Conservation (phyloP, 2,113 vertebrate species). For the Atractosteus spatula region DNA sequence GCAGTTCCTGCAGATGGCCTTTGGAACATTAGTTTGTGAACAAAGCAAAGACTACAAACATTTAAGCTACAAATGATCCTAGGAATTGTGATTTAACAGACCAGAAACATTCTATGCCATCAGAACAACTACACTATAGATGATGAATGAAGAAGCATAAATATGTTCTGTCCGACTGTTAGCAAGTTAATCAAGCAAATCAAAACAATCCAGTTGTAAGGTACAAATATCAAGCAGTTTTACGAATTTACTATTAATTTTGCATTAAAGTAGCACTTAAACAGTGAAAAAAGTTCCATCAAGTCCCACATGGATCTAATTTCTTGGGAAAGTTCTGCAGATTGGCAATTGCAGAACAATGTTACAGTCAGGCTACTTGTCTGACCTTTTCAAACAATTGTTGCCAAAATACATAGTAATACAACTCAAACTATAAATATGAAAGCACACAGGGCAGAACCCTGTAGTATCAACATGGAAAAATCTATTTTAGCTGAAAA, state of each 20-base stretch:
- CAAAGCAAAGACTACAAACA: too few species aligned
- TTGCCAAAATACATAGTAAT: slow-evolving; percentile 31
- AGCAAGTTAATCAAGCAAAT: not conserved
- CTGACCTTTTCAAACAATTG: slow-evolving; percentile 22
- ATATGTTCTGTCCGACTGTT: not conserved
- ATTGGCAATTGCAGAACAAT: slow-evolving; percentile 14
- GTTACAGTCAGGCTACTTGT: not conserved
- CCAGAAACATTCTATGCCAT: too few species aligned
- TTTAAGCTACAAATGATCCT: too few species aligned
- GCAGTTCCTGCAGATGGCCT: too few species aligned
- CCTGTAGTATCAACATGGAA: slow-evolving; percentile 22
- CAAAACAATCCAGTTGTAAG: slow-evolving; percentile 16
- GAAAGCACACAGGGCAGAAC: slow-evolving; percentile 26
- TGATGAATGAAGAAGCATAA: not conserved
- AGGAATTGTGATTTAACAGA: too few species aligned
- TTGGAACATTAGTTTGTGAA: too few species aligned
- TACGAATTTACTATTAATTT: slow-evolving; percentile 9
- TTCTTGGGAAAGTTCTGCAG: slow-evolving; percentile 46
- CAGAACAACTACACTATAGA: not conserved
- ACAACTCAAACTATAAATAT: slow-evolving; percentile 47
- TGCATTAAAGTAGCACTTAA: slow-evolving; percentile 26
- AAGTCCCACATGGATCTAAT: slow-evolving; percentile 34
- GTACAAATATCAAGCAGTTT: slow-evolving; percentile 19
- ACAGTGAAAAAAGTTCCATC: slow-evolving; percentile 40
- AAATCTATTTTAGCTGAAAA: slow-evolving; percentile 30